Base-by-base conservation (phyloP, 2,888 invertebrate species). In the Nomada lathburiana region DNA sequence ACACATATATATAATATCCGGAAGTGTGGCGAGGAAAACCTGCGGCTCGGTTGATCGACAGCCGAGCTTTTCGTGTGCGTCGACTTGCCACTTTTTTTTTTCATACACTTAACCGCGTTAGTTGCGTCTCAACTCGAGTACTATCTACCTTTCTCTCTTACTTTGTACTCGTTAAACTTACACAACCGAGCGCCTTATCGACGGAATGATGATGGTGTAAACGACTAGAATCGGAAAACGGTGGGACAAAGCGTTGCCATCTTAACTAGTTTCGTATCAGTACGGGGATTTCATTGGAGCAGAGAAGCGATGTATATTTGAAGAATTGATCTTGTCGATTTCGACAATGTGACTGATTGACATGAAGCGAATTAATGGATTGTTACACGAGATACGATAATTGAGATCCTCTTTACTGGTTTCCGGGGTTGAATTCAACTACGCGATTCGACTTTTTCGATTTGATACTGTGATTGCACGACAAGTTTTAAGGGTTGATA, bases 101-200 rank as follows among this genome's bases (percentile, higher is more conserved):
- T 75, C 26, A 26, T 26, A 76, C 69, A 74, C 75, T 79, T 82
- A 77, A 84, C 69, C 76, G 55, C 67, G 67, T 79, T 85, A 77
- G 63, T 83, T 77, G 76, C 86, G 76, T 87, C 86, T 72, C 76
- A 64, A 26, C 53, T 71, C 84, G 90, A 89, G 85, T 86, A 85
- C 81, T 62, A 70, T 85, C 70, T 81, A 83, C 57, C 64, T 60
- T 70, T 64, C 29, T 55, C 29, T 57, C 29, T 73, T 64, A 82
- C 69, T 82, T 70, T 80, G 86, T 88, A 84, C 84, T 86, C 85
- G 85, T 80, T 85, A 87, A 83, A 88, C 83, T 81, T 74, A 63
- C 68, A 81, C 76, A 53, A 78, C 84, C 80, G 80, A 67, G 68
- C 88, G 83, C 84, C 88, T 90, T 87, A 89, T 84, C 86, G 86